A percentile compares a stretch with the other conserved stretches of the same genome.
Conservation (phyloP, 2,113 vertebrate genomes). For the Equus przewalskii region DNA sequence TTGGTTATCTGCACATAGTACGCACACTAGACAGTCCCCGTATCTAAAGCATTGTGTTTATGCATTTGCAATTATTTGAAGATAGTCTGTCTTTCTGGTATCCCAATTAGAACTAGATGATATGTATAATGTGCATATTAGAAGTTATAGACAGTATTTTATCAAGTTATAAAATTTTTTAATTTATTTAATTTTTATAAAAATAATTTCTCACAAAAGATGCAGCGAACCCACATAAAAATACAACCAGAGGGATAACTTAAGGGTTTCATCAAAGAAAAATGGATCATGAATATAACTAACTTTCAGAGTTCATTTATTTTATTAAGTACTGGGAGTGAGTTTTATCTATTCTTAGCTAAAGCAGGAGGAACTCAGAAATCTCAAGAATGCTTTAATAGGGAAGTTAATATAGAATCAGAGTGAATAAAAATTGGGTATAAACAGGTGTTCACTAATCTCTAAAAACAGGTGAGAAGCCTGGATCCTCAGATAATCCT, state of each 20-base stretch:
- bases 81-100: neutral
- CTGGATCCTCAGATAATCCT: constrained; percentile 41
- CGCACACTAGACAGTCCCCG: neutral
- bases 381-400: constrained; percentile 76
- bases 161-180: constrained; percentile 2
- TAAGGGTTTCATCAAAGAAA: constrained; percentile 45
- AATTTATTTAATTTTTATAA: constrained; percentile 54
- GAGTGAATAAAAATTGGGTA: constrained; percentile 15
- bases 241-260: neutral
- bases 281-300: constrained; percentile 43
- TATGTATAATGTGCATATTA: neutral
- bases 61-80: constrained; percentile 14
- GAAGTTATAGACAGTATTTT: neutral
- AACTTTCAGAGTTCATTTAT: constrained; percentile 48
- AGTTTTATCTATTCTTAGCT: constrained; percentile 68
- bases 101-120: constrained; percentile 41
- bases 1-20: neutral
- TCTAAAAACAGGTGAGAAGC: constrained; percentile 77
- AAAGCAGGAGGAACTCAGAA: neutral
- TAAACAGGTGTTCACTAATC: constrained; percentile 80
- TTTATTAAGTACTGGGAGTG: neutral
- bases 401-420: constrained; percentile 53
- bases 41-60: neutral
- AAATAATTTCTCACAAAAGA: constrained; percentile 66
- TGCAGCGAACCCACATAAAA: neutral